phyloP scores from a whole-genome alignment of 2,888 invertebrate genomes.

The Agonum fuliginosum region DNA sequence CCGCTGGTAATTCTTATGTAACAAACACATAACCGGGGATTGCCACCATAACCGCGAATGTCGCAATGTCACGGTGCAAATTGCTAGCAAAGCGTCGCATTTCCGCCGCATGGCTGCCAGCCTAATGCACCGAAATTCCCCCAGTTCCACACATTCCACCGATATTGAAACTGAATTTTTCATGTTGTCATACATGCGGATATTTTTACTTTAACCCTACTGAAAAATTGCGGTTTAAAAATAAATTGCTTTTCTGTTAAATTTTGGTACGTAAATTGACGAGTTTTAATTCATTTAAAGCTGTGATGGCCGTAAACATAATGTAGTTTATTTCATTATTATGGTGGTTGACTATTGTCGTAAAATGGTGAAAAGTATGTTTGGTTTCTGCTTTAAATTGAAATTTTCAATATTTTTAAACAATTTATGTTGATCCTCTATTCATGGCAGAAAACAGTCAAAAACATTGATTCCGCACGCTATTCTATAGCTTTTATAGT shows the following conservation, averaged over 20 bases:
- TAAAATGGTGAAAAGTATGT: no score
- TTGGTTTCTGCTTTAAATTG: no score
- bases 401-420: no score
- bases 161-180: conserved; percentile 41
- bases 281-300: conserved; percentile 10
- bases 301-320: neutral
- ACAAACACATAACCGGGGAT: neutral
- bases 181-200: conserved; percentile 9
- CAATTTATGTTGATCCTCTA: no score
- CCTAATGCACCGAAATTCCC: conserved; percentile 25
- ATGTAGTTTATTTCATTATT: conserved; percentile 5
- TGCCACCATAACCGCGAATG: neutral
- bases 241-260: no score
- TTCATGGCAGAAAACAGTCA: no score
- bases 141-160: conserved; percentile 14
- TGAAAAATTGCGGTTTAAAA: neutral
- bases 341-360: no score
- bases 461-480: no score
- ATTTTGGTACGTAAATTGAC: no score
- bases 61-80: conserved; percentile 12
- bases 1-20: no score
- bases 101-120: conserved; percentile 18
- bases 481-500: no score
- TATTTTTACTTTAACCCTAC: neutral
- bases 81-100: conserved; percentile 1